These are phyloP conservation scores for Columba livia DNA, from an alignment of 2,113 vertebrate species.

Conservation along the genomic window DNA sequence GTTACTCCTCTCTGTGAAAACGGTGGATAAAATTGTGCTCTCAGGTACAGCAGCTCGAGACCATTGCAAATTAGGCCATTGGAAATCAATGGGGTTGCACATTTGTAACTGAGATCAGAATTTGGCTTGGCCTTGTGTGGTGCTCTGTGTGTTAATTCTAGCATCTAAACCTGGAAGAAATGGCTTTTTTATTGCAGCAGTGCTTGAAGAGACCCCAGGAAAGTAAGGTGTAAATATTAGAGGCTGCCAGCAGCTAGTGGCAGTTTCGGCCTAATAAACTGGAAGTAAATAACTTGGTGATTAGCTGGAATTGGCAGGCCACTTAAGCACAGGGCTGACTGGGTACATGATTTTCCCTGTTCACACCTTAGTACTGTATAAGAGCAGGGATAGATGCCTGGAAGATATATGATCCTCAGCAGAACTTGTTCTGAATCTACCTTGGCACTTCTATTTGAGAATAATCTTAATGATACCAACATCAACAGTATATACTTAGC, in stretches of 20 bases:
- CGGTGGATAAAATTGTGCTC: constrained; percentile 27
- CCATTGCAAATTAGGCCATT: constrained; percentile 59
- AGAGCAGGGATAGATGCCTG: constrained; percentile 15
- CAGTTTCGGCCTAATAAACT: constrained; percentile 83
- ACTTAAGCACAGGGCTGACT: constrained; percentile 20
- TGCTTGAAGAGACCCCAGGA: constrained; percentile 75
- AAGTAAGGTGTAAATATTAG: constrained; percentile 77
- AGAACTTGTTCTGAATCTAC: constrained; percentile 34
- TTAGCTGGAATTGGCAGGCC: constrained; percentile 75
- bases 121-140: constrained; percentile 42
- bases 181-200: constrained; percentile 59
- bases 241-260: constrained; percentile 71
- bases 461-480: constrained; percentile 12
- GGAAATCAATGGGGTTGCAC: constrained; percentile 45
- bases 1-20: constrained; percentile 21
- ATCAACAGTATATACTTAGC: neutral
- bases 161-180: constrained; percentile 54
- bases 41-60: constrained; percentile 51
- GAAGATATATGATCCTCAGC: constrained; percentile 9
- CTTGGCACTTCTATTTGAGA: constrained; percentile 6
- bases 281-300: constrained; percentile 74
- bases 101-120: constrained; percentile 51
- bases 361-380: constrained; percentile 9
- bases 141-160: constrained; percentile 56
- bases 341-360: constrained; percentile 13